Evolutionary conservation across 2,888 invertebrate genomes (phyloP), one percentile per base, ranked within the genome.

Genomic region (Rotaria magnacalcarata): DNA sequence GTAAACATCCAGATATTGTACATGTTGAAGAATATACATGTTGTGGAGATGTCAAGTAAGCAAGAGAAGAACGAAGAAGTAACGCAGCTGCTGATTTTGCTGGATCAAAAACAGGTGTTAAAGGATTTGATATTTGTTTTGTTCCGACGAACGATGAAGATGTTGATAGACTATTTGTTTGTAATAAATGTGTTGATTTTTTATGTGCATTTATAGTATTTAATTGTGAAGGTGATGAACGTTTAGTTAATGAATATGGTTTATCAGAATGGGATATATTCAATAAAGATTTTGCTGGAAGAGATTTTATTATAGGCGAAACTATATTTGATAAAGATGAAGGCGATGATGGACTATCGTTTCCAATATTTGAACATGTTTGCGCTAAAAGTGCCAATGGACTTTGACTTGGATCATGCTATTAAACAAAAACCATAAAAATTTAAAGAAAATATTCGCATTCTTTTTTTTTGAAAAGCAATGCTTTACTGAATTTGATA

Each of bases 341-440:
- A 16, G 47, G 41, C 2, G 50, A 60, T 21, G 60, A 86, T 50
- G 47, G 41, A 14, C 11, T 34, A 67, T 96, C 96, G 86, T 96
- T 90, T 11, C 92, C 97, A 89, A 97, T 97, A 91, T 96, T 96
- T 91, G 96, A 96, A 93, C 97, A 97, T 41, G 97, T 97, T 92
- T 96, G 96, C 87, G 96, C 97, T 91, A 97, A 92, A 88, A 97
- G 92, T 87, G 97, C 97, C 90, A 97, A 92, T 6, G 97, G 97
- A 92, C 96, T 96, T 92, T 96, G 96, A 92, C 96, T 96, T 87
- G 96, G 95, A 91, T 97, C 96, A 94, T 96, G 93, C 96, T 97
- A 93, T 88, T 27, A 8, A 52, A 52, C 3, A 3, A 52, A 52
- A 52, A 52, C 11, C 16, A 16, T 16, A 52, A 52, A 52, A 16